phyloP scores from a whole-genome alignment of 2,113 vertebrate genomes.

The Balaenoptera acutorostrata region DNA sequence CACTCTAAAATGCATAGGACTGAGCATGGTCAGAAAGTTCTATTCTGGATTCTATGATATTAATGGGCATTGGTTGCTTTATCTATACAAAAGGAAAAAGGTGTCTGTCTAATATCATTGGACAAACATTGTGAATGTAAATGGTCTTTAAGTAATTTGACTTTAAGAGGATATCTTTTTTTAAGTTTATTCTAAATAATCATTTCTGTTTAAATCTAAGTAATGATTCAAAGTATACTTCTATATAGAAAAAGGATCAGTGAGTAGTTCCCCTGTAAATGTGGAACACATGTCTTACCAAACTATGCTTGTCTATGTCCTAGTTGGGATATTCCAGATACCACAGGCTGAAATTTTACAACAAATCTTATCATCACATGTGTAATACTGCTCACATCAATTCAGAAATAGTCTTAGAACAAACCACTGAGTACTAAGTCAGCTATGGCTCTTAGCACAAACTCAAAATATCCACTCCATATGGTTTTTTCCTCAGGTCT shows the following conservation, averaged over 20 bases:
- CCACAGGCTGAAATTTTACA: background rate
- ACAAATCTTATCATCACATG: background rate
- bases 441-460: background rate
- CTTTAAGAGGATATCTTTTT: background rate
- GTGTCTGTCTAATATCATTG: background rate
- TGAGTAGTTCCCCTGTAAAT: background rate
- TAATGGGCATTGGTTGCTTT: background rate
- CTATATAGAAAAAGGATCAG: background rate
- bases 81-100: background rate
- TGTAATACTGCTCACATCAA: background rate
- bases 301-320: background rate
- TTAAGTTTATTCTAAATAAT: background rate
- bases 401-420: background rate
- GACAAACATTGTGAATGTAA: background rate
- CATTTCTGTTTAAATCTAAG: background rate
- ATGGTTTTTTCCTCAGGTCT: background rate
- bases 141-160: background rate
- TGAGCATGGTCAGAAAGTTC: background rate
- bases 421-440: background rate
- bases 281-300: background rate
- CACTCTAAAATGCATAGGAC: background rate
- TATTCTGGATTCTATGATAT: background rate
- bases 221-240: background rate
- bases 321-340: background rate
- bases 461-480: background rate